phyloP scores from a whole-genome alignment of 2,797 vertebrate genomes.

The Nasua narica region DNA sequence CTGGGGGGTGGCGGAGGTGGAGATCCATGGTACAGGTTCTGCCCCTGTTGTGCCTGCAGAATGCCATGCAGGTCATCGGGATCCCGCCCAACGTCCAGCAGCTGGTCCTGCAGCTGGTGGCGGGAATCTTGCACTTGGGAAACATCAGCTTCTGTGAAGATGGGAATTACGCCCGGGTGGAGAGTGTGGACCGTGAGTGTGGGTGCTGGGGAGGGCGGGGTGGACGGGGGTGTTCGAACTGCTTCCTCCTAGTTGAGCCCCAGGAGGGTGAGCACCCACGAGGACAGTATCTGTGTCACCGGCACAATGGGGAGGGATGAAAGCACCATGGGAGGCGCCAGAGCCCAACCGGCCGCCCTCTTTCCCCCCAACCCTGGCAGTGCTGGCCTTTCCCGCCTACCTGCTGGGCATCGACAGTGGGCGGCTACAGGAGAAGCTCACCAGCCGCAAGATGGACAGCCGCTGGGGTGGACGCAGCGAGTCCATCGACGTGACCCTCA shows the following conservation, averaged over 20 bases:
- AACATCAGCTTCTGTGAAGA: conserved; percentile 95
- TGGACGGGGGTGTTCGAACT: fast-evolving
- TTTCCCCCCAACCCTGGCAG: conserved; percentile 75
- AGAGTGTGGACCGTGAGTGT: conserved; percentile 93
- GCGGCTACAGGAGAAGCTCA: conserved; percentile 95
- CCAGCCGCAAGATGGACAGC: conserved; percentile 97
- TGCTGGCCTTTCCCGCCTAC: conserved; percentile 96
- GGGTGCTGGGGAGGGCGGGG: neutral
- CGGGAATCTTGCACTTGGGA: conserved; percentile 95
- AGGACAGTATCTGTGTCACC: neutral
- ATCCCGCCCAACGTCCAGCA: conserved; percentile 87
- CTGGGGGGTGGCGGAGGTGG: fast-evolving
- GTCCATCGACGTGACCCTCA: conserved; percentile 95
- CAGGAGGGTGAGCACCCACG: neutral
- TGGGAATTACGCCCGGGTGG: conserved; percentile 94
- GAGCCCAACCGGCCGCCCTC: neutral
- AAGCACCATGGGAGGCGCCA: neutral
- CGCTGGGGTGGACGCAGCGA: conserved; percentile 95
- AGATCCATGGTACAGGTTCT: neutral
- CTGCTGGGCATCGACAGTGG: conserved; percentile 91
- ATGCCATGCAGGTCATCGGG: conserved; percentile 96
- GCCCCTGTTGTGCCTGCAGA: conserved; percentile 80
- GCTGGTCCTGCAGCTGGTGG: conserved; percentile 93
- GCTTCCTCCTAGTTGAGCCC: neutral
- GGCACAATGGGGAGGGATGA: neutral